phyloP scores from a whole-genome alignment of 2,797 vertebrate species.

The Crenuchus spilurus region DNA sequence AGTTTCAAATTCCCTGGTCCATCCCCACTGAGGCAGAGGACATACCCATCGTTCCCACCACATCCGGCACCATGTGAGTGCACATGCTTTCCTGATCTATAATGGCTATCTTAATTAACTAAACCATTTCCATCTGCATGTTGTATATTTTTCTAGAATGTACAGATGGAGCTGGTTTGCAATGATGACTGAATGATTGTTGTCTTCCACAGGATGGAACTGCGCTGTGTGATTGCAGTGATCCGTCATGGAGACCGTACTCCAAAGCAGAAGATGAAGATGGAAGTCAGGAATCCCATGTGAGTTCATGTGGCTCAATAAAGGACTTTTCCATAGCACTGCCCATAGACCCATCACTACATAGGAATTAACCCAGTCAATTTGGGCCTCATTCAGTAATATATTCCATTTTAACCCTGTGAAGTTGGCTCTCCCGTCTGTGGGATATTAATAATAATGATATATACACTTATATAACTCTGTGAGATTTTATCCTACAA shows the following conservation, averaged over 20 bases:
- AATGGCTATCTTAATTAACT: background rate
- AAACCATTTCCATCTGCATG: background rate
- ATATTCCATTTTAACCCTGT: too few relatives aligned
- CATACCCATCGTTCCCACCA: slow-evolving; percentile 98
- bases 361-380: slow-evolving; percentile 7
- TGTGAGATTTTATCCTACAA: too few relatives aligned
- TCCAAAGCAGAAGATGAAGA: slow-evolving; percentile 99
- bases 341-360: background rate
- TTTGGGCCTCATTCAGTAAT: too few relatives aligned
- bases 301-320: slow-evolving; percentile 61
- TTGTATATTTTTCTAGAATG: background rate
- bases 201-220: slow-evolving; percentile 88
- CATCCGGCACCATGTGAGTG: slow-evolving; percentile 93
- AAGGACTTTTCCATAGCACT: background rate
- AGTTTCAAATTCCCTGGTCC: slow-evolving; percentile 98
- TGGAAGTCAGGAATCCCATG: slow-evolving; percentile 97
- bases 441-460: too few relatives aligned
- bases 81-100: background rate
- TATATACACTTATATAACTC: too few relatives aligned
- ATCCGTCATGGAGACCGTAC: slow-evolving; percentile 97
- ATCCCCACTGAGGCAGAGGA: slow-evolving; percentile 98
- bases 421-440: too few relatives aligned
- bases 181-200: slow-evolving; percentile 2
- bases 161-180: slow-evolving; percentile 5
- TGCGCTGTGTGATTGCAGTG: slow-evolving; percentile 95